A percentile compares a stretch with the other conserved stretches of the same genome.
These are phyloP conservation scores for Eupithecia abbreviata DNA, from an alignment of 2,888 invertebrate species.

Conservation along the genomic window DNA sequence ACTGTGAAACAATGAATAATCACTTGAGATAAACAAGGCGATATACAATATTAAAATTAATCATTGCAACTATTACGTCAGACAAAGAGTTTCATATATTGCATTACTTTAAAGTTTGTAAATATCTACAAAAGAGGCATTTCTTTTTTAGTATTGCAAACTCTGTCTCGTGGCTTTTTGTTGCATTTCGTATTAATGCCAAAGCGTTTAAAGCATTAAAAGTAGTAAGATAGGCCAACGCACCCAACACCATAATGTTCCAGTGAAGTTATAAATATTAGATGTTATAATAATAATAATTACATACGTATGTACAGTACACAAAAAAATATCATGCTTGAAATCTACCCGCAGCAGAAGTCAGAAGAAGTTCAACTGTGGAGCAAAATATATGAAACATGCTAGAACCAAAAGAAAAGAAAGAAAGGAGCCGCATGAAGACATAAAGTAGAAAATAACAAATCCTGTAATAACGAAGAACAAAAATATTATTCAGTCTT, in stretches of 20 bases:
- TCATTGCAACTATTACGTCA: constrained; percentile 11
- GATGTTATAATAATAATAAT: constrained; percentile 48
- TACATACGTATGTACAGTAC: constrained; percentile 58
- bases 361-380: constrained; percentile 78
- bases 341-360: constrained; percentile 79
- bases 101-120: background rate
- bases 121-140: constrained; percentile 53
- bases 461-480: constrained; percentile 84
- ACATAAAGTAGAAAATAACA: constrained; percentile 79
- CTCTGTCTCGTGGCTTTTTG: constrained; percentile 82
- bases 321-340: constrained; percentile 72
- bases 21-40: constrained; percentile 1
- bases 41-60: constrained; percentile 1
- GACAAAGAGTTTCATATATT: constrained; percentile 8
- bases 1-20: constrained; percentile 9
- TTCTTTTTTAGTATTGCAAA: constrained; percentile 67
- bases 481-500: constrained; percentile 77
- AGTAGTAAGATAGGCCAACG: constrained; percentile 59
- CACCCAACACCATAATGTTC: constrained; percentile 68
- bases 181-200: constrained; percentile 71
- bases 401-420: constrained; percentile 78
- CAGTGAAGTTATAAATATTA: constrained; percentile 64
- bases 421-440: constrained; percentile 78
- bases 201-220: constrained; percentile 69
- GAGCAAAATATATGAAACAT: constrained; percentile 76